A percentile compares a stretch with the other conserved stretches of the same genome.
Conservation (phyloP, 1,140 invertebrate genomes). For the Pteromalus puparum region DNA sequence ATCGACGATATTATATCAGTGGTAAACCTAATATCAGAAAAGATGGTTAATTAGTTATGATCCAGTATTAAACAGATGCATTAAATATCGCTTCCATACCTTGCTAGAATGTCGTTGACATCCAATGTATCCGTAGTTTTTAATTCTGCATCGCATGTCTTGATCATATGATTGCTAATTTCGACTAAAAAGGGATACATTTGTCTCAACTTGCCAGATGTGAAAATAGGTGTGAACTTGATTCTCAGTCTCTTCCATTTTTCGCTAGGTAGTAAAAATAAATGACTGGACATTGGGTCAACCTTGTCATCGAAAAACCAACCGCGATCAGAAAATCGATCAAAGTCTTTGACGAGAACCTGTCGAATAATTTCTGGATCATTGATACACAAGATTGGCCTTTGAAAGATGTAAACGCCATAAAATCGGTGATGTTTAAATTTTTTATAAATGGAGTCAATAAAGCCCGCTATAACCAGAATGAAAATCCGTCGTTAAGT, state of each 20-base stretch:
- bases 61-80: no score
- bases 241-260: constrained; percentile 75
- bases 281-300: constrained; percentile 76
- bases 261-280: constrained; percentile 73
- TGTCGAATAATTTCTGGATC: constrained; percentile 75
- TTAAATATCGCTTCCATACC: constrained; percentile 31
- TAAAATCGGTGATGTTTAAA: constrained; percentile 59
- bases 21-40: constrained; percentile 66
- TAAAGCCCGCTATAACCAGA: constrained; percentile 51
- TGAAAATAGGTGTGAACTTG: constrained; percentile 77
- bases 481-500: no score
- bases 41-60: no score
- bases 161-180: constrained; percentile 68
- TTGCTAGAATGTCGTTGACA: constrained; percentile 54
- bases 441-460: constrained; percentile 51
- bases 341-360: constrained; percentile 75
- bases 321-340: constrained; percentile 73
- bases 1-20: constrained; percentile 78
- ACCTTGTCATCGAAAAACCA: constrained; percentile 72
- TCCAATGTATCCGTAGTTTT: constrained; percentile 44
- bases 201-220: constrained; percentile 76
- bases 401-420: constrained; percentile 74
- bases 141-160: constrained; percentile 41
- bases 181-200: constrained; percentile 76
- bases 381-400: constrained; percentile 71